Conservation (phyloP, 2,888 invertebrate genomes). For the Tuberolachnus salignus region DNA sequence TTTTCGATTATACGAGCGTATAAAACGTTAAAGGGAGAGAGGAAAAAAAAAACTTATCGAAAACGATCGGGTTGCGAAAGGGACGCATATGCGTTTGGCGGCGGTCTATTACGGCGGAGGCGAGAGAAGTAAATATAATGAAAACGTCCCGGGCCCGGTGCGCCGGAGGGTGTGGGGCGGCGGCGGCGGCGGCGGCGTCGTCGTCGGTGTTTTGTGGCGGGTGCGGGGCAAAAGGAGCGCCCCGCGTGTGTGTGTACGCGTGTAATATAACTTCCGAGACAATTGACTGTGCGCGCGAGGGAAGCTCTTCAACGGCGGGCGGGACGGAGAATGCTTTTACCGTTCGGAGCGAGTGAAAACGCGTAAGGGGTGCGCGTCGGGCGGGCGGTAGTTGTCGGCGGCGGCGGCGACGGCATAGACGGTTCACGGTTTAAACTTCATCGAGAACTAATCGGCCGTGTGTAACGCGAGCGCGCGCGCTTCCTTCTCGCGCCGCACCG, state of each 20-base stretch:
- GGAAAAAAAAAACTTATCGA: not conserved
- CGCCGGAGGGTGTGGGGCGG: not conserved
- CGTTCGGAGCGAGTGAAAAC: slow-evolving; percentile 17
- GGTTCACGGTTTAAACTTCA: slow-evolving; percentile 55
- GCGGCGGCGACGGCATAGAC: not conserved
- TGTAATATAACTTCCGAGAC: slow-evolving; percentile 50
- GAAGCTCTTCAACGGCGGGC: not conserved
- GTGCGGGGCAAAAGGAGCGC: slow-evolving; percentile 3
- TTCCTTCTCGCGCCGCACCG: not conserved
- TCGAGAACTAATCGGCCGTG: slow-evolving; percentile 56
- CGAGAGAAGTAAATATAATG: not conserved
- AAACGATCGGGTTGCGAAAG: not conserved
- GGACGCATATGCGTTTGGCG: not conserved
- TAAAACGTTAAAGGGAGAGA: not conserved
- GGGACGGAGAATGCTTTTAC: slow-evolving; percentile 39
- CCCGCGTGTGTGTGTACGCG: not conserved
- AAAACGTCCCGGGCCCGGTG: not conserved
- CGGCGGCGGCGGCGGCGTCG: not conserved
- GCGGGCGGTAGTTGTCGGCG: not conserved
- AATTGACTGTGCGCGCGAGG: slow-evolving; percentile 39
- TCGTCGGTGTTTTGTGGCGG: slow-evolving; percentile 7
- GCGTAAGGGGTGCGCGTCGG: not conserved
- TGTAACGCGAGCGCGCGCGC: slow-evolving; percentile 30
- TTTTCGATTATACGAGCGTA: not conserved
- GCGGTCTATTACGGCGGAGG: not conserved